Percentiles rank a stretch among this genome's conserved stretches.
These are phyloP conservation scores for Scaptomyza montana DNA, from an alignment of 1,140 invertebrate species.

Conservation along the genomic window DNA sequence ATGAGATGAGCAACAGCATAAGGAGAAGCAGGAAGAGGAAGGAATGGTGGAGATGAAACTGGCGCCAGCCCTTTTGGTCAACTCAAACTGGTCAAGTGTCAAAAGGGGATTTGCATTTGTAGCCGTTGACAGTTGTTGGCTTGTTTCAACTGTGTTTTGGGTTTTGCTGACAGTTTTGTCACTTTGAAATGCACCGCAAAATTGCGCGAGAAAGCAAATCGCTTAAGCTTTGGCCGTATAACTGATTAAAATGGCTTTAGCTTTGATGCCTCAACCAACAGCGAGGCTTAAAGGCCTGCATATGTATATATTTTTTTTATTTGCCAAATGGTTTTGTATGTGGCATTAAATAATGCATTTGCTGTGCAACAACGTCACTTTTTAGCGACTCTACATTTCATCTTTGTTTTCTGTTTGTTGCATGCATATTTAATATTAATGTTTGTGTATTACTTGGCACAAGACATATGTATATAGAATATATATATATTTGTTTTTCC, in stretches of 20 bases:
- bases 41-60: background rate
- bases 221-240: constrained; percentile 50
- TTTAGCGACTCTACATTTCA: constrained; percentile 14
- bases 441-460: constrained; percentile 66
- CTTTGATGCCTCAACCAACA: constrained; percentile 38
- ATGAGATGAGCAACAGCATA: constrained; percentile 41
- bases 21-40: background rate
- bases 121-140: constrained; percentile 34
- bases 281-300: constrained; percentile 19
- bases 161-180: constrained; percentile 39
- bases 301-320: constrained; percentile 6
- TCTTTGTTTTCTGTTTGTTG: constrained; percentile 30
- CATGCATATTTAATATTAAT: constrained; percentile 76
- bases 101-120: constrained; percentile 75
- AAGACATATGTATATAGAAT: constrained; percentile 42
- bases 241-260: constrained; percentile 76
- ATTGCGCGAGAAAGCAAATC: constrained; percentile 52
- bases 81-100: constrained; percentile 68
- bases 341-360: constrained; percentile 43
- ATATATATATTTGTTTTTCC: constrained; percentile 24
- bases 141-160: constrained; percentile 14
- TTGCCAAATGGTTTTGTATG: constrained; percentile 41
- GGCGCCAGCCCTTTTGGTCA: constrained; percentile 48
- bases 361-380: constrained; percentile 33
- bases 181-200: constrained; percentile 76